Base-by-base conservation (phyloP, 2,888 invertebrate species). In the Folsomia manolachei region DNA sequence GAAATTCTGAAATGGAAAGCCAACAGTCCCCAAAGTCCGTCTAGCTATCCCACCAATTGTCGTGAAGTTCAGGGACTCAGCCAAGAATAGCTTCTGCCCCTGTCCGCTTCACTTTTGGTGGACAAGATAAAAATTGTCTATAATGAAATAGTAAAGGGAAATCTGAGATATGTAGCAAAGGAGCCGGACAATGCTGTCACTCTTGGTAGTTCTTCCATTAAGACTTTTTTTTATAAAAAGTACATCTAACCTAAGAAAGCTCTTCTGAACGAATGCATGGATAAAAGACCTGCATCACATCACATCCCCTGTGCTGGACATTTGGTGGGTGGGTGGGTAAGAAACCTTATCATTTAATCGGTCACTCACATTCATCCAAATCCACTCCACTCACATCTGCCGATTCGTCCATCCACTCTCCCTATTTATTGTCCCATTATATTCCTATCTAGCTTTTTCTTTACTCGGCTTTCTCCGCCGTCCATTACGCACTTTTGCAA, bases 391-490 rank as follows among this genome's bases (percentile, higher is more conserved):
- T 19, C 4, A 19, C 56, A 19, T 56, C 21, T 56, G 56, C 56
- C 19, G 4, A 11, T 56, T 18, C 18, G 11, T 14, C 56, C 56
- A 19, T n/a, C 56, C 56, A 56, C 56, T 39, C 39, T 39, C 39
- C 39, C 7, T 56, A 56, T 56, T 56, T 56, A 56, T 56, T 56
- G 56, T 56, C 56, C 56, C 56, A 56, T 56, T 56, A 56, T 56
- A 56, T 56, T 39, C 39, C 39, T 56, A 56, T 56, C n/a, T n/a
- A n/a, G n/a, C n/a, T n/a, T n/a, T n/a, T n/a, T n/a, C 19, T 56
- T 56, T 18, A 19, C 56, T 21, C 56, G n/a, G 9, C 56, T 56
- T 19, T 19, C 21, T 56, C 21, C 18, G 7, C 21, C 19, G 11
- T 14, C 39, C 39, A 39, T 39, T 39, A 39, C 39, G 39, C 39